phyloP scores from a whole-genome alignment of 2,888 invertebrate species.

The Hemaris fuciformis region DNA sequence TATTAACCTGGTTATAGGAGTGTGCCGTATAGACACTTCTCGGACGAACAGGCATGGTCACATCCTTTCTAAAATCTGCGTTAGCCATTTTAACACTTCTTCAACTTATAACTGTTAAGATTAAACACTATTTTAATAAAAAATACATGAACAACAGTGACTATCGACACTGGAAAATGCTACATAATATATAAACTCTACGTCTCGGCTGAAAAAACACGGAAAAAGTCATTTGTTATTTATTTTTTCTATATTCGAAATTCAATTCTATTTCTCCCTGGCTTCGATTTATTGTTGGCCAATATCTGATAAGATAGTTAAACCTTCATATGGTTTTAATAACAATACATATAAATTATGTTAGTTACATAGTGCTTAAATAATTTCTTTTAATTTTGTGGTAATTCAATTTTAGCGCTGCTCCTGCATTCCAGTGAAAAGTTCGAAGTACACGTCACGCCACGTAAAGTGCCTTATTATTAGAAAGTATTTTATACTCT shows the following conservation, averaged over 20 bases:
- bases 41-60: conserved; percentile 79
- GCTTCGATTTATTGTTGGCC: conserved; percentile 19
- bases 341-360: not conserved
- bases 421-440: not conserved
- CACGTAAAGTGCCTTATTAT: not conserved
- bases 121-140: conserved; percentile 63
- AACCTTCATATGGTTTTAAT: not conserved
- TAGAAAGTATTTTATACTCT: not conserved
- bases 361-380: too few species aligned
- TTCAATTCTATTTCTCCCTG: conserved; percentile 37
- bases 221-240: conserved; percentile 60
- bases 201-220: conserved; percentile 49
- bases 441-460: not conserved
- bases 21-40: conserved; percentile 86
- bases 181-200: conserved; percentile 55
- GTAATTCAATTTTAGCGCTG: not conserved
- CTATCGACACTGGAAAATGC: conserved; percentile 64
- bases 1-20: conserved; percentile 79
- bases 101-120: conserved; percentile 61
- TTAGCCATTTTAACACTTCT: conserved; percentile 74
- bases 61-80: conserved; percentile 76
- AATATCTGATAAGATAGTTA: not conserved
- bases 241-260: conserved; percentile 57
- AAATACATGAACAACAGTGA: conserved; percentile 70
- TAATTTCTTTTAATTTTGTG: not conserved